phyloP scores from a whole-genome alignment of 2,888 invertebrate genomes.

The Acleris laterana region DNA sequence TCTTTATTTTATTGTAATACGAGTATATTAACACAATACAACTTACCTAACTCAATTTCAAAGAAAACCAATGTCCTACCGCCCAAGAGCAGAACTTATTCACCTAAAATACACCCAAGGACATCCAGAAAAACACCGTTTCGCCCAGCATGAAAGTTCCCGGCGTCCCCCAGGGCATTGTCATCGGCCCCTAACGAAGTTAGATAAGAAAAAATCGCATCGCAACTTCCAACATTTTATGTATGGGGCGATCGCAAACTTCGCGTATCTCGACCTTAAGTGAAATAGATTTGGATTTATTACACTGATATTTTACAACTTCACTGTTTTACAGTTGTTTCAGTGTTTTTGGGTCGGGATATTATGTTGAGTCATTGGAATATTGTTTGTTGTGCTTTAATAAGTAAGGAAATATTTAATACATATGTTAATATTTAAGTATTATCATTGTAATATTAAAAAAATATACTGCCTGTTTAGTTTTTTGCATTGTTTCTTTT shows the following conservation, averaged over 20 bases:
- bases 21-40: too few relatives aligned
- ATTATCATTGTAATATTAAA: too few relatives aligned
- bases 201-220: constrained; percentile 60
- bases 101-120: neutral
- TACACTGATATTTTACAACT: constrained; percentile 27
- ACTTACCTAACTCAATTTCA: too few relatives aligned
- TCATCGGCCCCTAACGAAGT: constrained; percentile 55
- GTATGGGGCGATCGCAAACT: constrained; percentile 38
- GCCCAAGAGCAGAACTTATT: neutral
- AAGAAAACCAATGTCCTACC: neutral
- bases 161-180: constrained; percentile 44
- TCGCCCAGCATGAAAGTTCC: constrained; percentile 6
- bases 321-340: constrained; percentile 17
- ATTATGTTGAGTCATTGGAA: neutral
- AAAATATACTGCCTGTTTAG: too few relatives aligned
- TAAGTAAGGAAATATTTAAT: neutral
- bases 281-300: constrained; percentile 35
- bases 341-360: constrained; percentile 2
- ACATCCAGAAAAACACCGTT: constrained; percentile 3
- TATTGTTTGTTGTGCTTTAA: neutral
- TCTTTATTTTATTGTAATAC: too few relatives aligned
- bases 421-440: too few relatives aligned
- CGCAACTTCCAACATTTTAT: constrained; percentile 49
- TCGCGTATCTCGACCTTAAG: constrained; percentile 17
- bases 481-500: too few relatives aligned